A percentile compares a stretch with the other conserved stretches of the same genome.
phyloP scores from a whole-genome alignment of 1,140 invertebrate genomes.

The roundworm (Caenorhabditis elegans) region DNA sequence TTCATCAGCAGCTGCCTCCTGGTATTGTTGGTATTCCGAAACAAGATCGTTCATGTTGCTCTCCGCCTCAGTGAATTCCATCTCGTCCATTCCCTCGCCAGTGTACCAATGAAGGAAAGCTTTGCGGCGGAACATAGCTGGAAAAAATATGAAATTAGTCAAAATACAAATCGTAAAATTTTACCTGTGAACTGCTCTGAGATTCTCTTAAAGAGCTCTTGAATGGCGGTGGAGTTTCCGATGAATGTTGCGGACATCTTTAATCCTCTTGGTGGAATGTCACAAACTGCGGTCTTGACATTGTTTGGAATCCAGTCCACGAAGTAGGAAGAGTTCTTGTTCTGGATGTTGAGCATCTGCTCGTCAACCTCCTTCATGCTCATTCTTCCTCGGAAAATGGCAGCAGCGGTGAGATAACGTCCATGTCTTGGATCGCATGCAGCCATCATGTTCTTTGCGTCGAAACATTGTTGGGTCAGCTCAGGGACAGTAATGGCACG shows the following conservation, averaged over 20 bases:
- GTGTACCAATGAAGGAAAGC: constrained; percentile 87
- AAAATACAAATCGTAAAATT: neutral
- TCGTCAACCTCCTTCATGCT: constrained; percentile 76
- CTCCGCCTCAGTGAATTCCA: constrained; percentile 75
- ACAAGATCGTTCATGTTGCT: constrained; percentile 82
- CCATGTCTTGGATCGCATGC: constrained; percentile 72
- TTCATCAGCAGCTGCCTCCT: constrained; percentile 42
- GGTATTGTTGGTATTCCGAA: constrained; percentile 72
- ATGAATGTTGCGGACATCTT: constrained; percentile 72
- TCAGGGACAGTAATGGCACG: constrained; percentile 82
- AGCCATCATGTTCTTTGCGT: constrained; percentile 82
- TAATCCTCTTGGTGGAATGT: constrained; percentile 68
- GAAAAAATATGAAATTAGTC: neutral
- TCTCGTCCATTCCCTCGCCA: constrained; percentile 71
- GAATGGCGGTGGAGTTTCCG: constrained; percentile 74
- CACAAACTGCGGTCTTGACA: constrained; percentile 72
- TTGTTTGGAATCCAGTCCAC: constrained; percentile 77
- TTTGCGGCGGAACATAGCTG: constrained; percentile 84
- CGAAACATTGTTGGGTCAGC: constrained; percentile 84
- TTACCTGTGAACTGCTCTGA: constrained; percentile 73
- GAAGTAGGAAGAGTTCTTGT: constrained; percentile 73
- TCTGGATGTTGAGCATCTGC: constrained; percentile 73
- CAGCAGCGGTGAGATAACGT: constrained; percentile 83
- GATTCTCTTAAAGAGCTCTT: constrained; percentile 78
- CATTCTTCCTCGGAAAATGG: constrained; percentile 89